phyloP scores from a whole-genome alignment of 1,140 invertebrate species.

The Liolophura sinensis region DNA sequence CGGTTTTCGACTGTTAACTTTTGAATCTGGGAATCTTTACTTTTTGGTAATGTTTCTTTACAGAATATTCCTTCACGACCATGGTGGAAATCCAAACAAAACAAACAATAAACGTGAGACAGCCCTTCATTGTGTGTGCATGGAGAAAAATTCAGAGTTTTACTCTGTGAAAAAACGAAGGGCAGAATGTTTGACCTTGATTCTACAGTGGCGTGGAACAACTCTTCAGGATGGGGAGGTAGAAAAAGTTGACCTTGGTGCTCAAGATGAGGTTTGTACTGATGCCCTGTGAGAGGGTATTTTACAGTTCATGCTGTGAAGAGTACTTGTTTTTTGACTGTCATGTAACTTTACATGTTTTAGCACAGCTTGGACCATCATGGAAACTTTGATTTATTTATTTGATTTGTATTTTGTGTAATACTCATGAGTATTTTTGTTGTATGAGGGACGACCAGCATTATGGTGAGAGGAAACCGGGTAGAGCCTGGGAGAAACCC shows the following conservation, averaged over 20 bases:
- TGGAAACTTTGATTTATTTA: too few relatives aligned
- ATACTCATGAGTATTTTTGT: too few relatives aligned
- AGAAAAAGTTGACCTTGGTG: conserved; percentile 66
- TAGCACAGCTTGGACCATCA: too few relatives aligned
- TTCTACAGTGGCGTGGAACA: conserved; percentile 69
- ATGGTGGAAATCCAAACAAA: conserved; percentile 73
- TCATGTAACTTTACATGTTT: too few relatives aligned
- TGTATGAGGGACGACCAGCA: too few relatives aligned
- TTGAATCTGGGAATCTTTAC: too few relatives aligned
- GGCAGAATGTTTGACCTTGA: conserved; percentile 66
- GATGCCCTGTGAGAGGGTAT: background rate
- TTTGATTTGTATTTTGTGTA: too few relatives aligned
- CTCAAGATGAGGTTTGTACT: conserved; percentile 65
- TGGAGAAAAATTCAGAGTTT: conserved; percentile 54
- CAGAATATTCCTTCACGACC: conserved; percentile 70
- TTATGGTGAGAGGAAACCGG: too few relatives aligned
- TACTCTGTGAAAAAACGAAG: conserved; percentile 65
- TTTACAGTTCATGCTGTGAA: too few relatives aligned
- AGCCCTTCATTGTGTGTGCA: conserved; percentile 68
- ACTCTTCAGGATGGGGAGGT: conserved; percentile 62
- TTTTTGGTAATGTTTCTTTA: conserved; percentile 23
- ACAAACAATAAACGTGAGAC: conserved; percentile 70
- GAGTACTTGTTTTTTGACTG: too few relatives aligned
- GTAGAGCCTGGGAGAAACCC: too few relatives aligned
- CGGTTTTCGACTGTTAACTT: too few relatives aligned